Evolutionary conservation across 2,797 vertebrate genomes (phyloP), one percentile per base, ranked within the genome.

Genomic region (Dendrocincla fuliginosa): DNA sequence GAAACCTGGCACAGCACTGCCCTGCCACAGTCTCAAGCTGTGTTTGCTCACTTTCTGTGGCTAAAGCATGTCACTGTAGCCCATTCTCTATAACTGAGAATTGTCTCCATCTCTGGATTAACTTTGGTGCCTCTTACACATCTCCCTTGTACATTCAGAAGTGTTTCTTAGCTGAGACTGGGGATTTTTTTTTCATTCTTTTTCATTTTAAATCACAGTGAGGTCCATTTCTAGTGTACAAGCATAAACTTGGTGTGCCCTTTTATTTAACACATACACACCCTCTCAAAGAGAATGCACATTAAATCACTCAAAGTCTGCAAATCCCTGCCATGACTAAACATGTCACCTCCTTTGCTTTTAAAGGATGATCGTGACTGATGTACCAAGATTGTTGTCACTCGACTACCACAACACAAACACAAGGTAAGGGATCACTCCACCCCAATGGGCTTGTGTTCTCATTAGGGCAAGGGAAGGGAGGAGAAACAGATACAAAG

Each of bases 401-500:
- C 55, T 93, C 0, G 0, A 49, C n/a, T 53, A 49, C 7, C 64
- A 95, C 93, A 83, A 91, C 76, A 96, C 61, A 91, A 79, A 95
- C 85, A 92, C 75, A 92, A 67, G 82, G 57, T 64, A 82, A 90
- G 56, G 88, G 79, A 83, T 37, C 71, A 68, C 35, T 86, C 63
- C 42, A 80, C 70, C 69, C 53, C 5, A 23, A 85, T 53, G 86
- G 82, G 60, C 32, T 81, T 53, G 49, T 60, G 78, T 23, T 94
- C 81, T 94, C 83, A 92, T 63, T 30, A 90, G 84, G 89, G 93
- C 91, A 95, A 89, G 55, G 91, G 74, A 74, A 76, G 55, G 92
- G 69, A 91, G 15, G 75, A 95, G 63, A 95, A 94, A 96, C 86
- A 96, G 82, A 73, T 22, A 96, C 92, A 95, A 84, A 97, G 95